Evolutionary conservation across 2,113 vertebrate species (phyloP), one percentile per base, ranked within the genome.

Genomic region (Scatophagus argus): DNA sequence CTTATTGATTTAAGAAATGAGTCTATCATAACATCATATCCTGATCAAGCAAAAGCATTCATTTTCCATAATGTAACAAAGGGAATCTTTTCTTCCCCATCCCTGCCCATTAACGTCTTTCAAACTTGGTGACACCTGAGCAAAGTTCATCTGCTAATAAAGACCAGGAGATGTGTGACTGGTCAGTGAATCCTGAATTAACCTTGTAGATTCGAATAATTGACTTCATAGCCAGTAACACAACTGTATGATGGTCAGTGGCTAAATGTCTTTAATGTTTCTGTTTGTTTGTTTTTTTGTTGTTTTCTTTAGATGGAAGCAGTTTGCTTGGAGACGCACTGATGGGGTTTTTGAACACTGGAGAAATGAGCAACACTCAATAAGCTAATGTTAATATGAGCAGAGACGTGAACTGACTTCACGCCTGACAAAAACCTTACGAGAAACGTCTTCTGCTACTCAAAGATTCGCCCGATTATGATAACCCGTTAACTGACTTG

Each of bases 251-350:
- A 55, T 31, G 47, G 1, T 72, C 2, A 65, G 13, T 34, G 41
- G 54, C 23, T 10, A 27, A 54, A 54, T 2, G 16, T 25, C 17
- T 59, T 58, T 1, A 39, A 2, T 32, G 19, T 3, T 3, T 60
- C 27, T 59, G 5, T n/a, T n/a, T n/a, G n/a, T n/a, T n/a, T n/a
- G n/a, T n/a, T n/a, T n/a, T n/a, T n/a, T n/a, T n/a, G n/a, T 59
- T 9, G 6, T 43, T 49, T 56, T 52, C n/a, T 47, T 71, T 55
- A 81, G 72, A 69, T 44, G 3, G 31, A 23, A 58, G n/a, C 39
- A 3, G 51, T 43, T 17, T 62, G 23, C 6, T 47, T 39, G 47
- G 25, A 61, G 34, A 31, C 8, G 38, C 27, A 59, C 23, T 77
- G 77, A 25, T 34, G 34, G 9, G n/a, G 27, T 46, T 59, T 66